Percentiles rank a stretch among this genome's conserved stretches.
Conservation (phyloP, 2,888 invertebrate species). For the Hypolimnas misippus region DNA sequence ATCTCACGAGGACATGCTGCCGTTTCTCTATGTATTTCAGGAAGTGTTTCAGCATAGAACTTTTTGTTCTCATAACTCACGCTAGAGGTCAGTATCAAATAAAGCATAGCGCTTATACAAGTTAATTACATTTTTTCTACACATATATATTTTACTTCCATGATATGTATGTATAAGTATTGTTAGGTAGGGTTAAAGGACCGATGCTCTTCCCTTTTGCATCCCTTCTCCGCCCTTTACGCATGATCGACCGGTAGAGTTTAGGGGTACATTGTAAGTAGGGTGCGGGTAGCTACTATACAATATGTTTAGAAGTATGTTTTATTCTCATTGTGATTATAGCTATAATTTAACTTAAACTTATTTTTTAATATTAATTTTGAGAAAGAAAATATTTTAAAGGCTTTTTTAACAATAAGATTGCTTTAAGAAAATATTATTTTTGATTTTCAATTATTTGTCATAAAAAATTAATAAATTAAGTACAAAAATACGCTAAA, state of each 20-base stretch:
- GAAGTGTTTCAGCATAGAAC: constrained; percentile 80
- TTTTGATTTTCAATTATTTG: too few relatives aligned
- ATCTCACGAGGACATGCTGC: constrained; percentile 69
- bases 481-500: too few relatives aligned
- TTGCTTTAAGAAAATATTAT: neutral
- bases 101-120: constrained; percentile 43
- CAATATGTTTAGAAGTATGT: constrained; percentile 34
- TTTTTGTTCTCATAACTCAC: constrained; percentile 78
- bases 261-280: constrained; percentile 76
- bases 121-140: constrained; percentile 28
- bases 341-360: neutral
- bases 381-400: neutral
- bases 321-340: constrained; percentile 2
- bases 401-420: neutral
- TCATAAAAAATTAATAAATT: too few relatives aligned
- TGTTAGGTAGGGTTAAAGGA: constrained; percentile 72
- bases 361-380: neutral
- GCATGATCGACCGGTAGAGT: constrained; percentile 83
- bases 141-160: constrained; percentile 33
- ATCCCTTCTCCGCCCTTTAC: constrained; percentile 84
- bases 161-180: constrained; percentile 52
- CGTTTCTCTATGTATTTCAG: constrained; percentile 77
- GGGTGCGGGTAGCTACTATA: constrained; percentile 62
- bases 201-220: constrained; percentile 80
- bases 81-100: constrained; percentile 80